Conservation (phyloP, 2,888 invertebrate genomes). For the Microctonus brassicae region DNA sequence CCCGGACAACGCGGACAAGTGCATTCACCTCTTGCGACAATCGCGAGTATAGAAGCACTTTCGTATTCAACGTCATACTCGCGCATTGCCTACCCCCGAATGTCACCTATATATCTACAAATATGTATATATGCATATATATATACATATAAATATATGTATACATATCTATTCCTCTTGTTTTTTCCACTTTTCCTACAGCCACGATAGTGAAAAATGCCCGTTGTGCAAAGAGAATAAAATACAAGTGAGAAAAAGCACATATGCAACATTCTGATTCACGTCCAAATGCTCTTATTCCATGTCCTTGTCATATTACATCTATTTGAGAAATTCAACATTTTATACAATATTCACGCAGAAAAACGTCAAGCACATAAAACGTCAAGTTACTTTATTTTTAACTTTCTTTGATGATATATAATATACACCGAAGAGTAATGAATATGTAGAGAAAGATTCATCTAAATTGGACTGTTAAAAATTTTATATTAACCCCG, state of each 20-base stretch:
- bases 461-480: constrained; percentile 14
- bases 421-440: not conserved
- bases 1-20: constrained; percentile 45
- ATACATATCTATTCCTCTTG: constrained; percentile 15
- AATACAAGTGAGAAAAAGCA: constrained; percentile 2
- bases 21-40: constrained; percentile 46
- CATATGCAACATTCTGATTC: constrained; percentile 13
- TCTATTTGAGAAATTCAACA: not conserved
- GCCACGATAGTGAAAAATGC: constrained; percentile 34
- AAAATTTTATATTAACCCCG: constrained; percentile 12
- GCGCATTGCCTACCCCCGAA: constrained; percentile 19
- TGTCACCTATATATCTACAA: not conserved
- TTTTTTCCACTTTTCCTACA: constrained; percentile 1
- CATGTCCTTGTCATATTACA: constrained; percentile 26
- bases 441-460: not conserved
- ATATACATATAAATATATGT: not conserved
- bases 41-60: constrained; percentile 40
- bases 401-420: not conserved
- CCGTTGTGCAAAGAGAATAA: not conserved
- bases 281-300: constrained; percentile 13
- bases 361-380: not conserved
- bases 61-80: constrained; percentile 47
- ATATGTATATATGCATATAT: constrained; percentile 5
- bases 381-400: not conserved
- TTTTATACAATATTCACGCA: constrained; percentile 14